Base-by-base conservation (phyloP, 2,113 vertebrate genomes). In the Callipepla squamata region DNA sequence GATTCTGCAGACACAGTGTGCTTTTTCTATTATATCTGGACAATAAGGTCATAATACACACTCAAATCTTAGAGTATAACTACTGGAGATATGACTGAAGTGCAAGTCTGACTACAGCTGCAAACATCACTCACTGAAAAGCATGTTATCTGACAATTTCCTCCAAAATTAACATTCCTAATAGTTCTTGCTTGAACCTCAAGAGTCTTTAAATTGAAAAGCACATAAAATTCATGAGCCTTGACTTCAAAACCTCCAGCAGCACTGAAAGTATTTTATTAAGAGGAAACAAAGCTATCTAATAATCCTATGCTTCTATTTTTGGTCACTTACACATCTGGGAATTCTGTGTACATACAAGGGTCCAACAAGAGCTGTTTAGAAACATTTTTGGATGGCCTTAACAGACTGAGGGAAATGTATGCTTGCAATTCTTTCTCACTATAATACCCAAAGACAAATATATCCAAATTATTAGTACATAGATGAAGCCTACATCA, bases 251-350 rank as follows among this genome's bases (percentile, higher is more conserved):
- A 93, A 75, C 57, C 70, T 84, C 85, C 85, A 89, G 47, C 36
- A 66, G 69, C 50, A 73, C 69, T 93, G 45, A 77, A 92, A 92
- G 50, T 57, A 75, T 93, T 95, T 93, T 75, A 86, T 72, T 76
- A 30, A 14, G 51, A 45, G 92, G 77, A 96, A 96, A 90, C 85
- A 92, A 96, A 95, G 73, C 67, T 63, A 8, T 59, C 62, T 85
- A 92, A 86, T 65, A 68, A 68, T 58, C 57, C 26, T 77, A 3
- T 22, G 77, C 16, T 72, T 84, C 72, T 87, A 18, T 22, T 55
- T 95, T 79, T 32, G 22, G 55, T 86, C 67, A 79, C 72, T 79
- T 51, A 73, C 26, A 44, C 50, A 73, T 36, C 4, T 2, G 21
- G 77, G 80, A 85, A 65, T 89, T 93, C 63, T 75, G 16, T 19